Evolutionary conservation across 2,113 vertebrate genomes (phyloP).

Genomic region (Amblyopsis rosae): DNA sequence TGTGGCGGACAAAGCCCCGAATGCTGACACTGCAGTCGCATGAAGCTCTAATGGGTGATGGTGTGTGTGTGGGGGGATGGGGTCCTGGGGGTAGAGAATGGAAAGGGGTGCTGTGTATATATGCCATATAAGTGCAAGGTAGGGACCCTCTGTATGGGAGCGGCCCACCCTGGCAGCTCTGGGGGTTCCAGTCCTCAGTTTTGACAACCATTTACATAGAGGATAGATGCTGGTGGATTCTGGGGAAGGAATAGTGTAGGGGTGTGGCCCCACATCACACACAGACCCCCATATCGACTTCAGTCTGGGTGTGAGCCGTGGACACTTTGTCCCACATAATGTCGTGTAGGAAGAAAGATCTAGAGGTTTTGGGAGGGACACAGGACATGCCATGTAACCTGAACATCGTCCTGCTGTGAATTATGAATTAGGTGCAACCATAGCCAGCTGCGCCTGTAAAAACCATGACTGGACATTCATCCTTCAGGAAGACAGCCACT

Average conservation of each 20-base stretch:
- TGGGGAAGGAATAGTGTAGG: background rate
- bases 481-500: background rate
- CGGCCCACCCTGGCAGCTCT: background rate
- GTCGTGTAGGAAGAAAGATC: too few species aligned
- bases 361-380: too few species aligned
- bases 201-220: too few species aligned
- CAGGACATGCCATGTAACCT: too few species aligned
- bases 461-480: background rate
- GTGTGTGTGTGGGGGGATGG: constrained; percentile 23
- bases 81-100: constrained; percentile 23
- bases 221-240: too few species aligned
- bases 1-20: constrained; percentile 77
- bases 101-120: constrained; percentile 9
- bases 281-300: background rate
- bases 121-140: constrained; percentile 33
- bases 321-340: too few species aligned
- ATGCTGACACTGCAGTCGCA: constrained; percentile 79
- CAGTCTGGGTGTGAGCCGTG: too few species aligned
- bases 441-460: background rate
- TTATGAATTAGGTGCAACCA: background rate
- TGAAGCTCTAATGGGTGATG: constrained; percentile 52
- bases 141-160: constrained; percentile 49
- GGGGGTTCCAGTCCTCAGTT: too few species aligned
- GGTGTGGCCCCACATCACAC: background rate
- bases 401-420: background rate